Evolutionary conservation across 1,140 invertebrate species (phyloP).

Genomic region (Bombus haemorrhoidalis): DNA sequence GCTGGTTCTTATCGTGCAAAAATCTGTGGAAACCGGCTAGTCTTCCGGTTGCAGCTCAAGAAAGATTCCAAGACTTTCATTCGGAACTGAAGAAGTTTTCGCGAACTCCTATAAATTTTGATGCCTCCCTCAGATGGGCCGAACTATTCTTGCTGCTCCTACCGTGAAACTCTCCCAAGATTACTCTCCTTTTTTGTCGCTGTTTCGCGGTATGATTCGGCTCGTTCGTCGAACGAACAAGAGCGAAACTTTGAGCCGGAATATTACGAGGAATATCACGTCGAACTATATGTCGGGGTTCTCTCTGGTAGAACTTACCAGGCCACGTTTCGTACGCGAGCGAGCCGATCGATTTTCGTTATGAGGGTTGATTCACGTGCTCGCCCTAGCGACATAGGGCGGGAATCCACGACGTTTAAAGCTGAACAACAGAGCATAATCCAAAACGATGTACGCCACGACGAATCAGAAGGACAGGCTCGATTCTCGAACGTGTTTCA

Average conservation of each 20-base stretch:
- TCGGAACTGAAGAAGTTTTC: conserved; percentile 17
- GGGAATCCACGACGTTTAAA: conserved; percentile 59
- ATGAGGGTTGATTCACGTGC: conserved; percentile 64
- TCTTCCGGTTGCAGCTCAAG: background rate
- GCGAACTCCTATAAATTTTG: conserved; percentile 30
- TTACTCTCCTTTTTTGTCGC: conserved; percentile 60
- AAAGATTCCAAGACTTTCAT: background rate
- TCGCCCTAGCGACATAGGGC: conserved; percentile 58
- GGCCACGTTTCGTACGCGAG: conserved; percentile 54
- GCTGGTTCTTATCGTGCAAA: conserved; percentile 5
- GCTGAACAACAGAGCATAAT: conserved; percentile 45
- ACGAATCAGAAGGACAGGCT: conserved; percentile 7
- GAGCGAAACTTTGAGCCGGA: conserved; percentile 17
- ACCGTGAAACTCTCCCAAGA: conserved; percentile 37
- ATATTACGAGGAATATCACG: conserved; percentile 23
- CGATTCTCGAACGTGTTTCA: background rate
- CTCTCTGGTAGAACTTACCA: conserved; percentile 56
- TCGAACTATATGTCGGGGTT: background rate
- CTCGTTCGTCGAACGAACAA: background rate
- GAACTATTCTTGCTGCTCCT: conserved; percentile 14
- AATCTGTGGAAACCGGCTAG: background rate
- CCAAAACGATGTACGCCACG: conserved; percentile 41
- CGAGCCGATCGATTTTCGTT: conserved; percentile 60
- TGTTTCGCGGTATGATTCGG: conserved; percentile 18
- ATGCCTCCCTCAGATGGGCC: conserved; percentile 6